Conservation (phyloP, 2,797 vertebrate species). For the Setipinna tenuifilis region DNA sequence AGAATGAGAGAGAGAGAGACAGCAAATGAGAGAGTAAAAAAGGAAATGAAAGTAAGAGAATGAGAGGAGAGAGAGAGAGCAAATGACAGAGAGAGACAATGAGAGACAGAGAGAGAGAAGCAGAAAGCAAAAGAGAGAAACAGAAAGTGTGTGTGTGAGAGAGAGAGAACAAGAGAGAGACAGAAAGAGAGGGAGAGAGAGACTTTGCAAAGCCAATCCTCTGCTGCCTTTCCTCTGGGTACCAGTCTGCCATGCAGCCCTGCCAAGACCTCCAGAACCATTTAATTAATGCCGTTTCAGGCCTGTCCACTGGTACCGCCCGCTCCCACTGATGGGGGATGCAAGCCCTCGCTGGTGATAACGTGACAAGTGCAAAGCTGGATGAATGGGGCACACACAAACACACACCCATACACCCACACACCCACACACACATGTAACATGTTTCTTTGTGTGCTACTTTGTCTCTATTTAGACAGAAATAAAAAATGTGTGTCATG, state of each 20-base stretch:
- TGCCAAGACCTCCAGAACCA: conserved; percentile 40
- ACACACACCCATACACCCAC: no score
- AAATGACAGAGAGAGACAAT: background rate
- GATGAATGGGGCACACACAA: background rate
- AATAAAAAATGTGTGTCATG: background rate
- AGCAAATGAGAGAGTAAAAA: background rate
- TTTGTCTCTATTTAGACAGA: background rate
- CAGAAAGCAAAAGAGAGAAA: background rate
- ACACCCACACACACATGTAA: no score
- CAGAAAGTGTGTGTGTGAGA: no score
- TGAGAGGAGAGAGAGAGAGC: background rate
- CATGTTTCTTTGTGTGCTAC: background rate
- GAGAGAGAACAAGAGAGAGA: background rate
- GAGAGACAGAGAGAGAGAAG: background rate
- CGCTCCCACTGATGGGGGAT: conserved; percentile 11
- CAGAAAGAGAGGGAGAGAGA: background rate
- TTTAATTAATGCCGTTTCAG: conserved; percentile 45
- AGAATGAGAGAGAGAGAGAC: background rate
- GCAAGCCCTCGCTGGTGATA: background rate
- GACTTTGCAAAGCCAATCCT: conserved; percentile 23
- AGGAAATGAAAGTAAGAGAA: background rate
- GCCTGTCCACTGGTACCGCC: conserved; percentile 19
- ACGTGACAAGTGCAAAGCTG: background rate
- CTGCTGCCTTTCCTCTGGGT: conserved; percentile 27
- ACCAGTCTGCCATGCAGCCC: conserved; percentile 19